phyloP scores from a whole-genome alignment of 2,888 invertebrate species.

The Microplitis manilae region DNA sequence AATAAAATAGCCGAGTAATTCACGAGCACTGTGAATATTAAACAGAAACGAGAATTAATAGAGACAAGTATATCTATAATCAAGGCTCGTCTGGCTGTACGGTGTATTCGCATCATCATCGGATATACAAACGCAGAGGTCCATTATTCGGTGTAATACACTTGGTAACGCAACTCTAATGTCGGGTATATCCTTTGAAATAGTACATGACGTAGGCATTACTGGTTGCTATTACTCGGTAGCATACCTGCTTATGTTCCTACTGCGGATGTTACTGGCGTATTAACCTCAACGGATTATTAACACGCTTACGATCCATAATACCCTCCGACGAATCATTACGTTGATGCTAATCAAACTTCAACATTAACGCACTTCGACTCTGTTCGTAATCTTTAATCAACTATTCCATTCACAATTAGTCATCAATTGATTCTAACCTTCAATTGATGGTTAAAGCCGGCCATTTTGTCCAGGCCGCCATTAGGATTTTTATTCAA shows the following conservation, averaged over 20 bases:
- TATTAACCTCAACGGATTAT: background rate
- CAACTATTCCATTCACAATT: background rate
- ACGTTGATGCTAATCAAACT: background rate
- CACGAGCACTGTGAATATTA: too few species aligned
- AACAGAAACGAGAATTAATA: too few species aligned
- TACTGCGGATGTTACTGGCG: too few species aligned
- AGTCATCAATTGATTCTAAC: background rate
- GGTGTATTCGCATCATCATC: background rate
- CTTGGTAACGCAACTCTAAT: conserved; percentile 54
- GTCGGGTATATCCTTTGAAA: conserved; percentile 62
- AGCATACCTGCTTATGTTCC: background rate
- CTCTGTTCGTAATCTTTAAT: background rate
- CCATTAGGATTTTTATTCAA: too few species aligned
- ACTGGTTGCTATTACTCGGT: conserved; percentile 26
- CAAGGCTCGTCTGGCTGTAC: background rate
- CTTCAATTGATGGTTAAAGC: too few species aligned
- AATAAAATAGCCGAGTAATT: too few species aligned
- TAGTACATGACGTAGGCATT: conserved; percentile 54
- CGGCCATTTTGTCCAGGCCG: too few species aligned
- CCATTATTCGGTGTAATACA: conserved; percentile 35
- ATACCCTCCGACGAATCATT: background rate
- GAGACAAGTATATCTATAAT: too few species aligned
- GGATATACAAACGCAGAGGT: background rate
- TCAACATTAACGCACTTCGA: too few species aligned
- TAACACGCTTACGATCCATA: background rate